phyloP scores from a whole-genome alignment of 2,113 vertebrate species.

The Ptyas mucosa region DNA sequence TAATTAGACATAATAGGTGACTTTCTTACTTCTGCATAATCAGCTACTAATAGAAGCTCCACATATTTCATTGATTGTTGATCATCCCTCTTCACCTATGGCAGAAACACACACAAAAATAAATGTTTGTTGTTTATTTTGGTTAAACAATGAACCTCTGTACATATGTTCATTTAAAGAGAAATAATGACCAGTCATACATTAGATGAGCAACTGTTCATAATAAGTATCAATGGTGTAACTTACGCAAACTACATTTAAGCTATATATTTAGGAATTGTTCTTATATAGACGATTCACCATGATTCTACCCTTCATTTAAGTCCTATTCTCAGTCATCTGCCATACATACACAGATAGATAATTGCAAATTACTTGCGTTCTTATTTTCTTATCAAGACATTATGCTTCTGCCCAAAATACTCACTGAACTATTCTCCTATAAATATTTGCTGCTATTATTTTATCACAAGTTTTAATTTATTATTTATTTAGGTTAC shows the following conservation, averaged over 20 bases:
- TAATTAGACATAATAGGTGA: neutral
- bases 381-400: neutral
- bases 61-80: constrained; percentile 85
- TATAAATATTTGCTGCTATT: neutral
- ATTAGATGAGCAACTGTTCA: neutral
- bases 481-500: neutral
- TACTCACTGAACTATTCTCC: neutral
- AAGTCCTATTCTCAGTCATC: neutral
- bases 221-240: neutral
- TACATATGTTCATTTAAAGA: neutral
- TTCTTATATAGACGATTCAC: neutral
- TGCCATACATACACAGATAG: neutral
- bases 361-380: neutral
- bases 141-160: neutral
- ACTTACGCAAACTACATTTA: neutral
- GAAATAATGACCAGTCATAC: neutral
- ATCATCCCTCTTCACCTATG: constrained; percentile 83
- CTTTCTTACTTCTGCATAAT: constrained; percentile 87
- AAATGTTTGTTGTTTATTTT: neutral
- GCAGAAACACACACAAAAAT: constrained; percentile 13
- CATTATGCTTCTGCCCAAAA: neutral
- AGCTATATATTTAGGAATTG: neutral
- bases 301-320: neutral
- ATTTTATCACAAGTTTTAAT: neutral
- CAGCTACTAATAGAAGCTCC: constrained; percentile 91